Evolutionary conservation across 1,140 invertebrate species (phyloP), one percentile per base, ranked within the genome.

Genomic region (Berghia stephanieae): DNA sequence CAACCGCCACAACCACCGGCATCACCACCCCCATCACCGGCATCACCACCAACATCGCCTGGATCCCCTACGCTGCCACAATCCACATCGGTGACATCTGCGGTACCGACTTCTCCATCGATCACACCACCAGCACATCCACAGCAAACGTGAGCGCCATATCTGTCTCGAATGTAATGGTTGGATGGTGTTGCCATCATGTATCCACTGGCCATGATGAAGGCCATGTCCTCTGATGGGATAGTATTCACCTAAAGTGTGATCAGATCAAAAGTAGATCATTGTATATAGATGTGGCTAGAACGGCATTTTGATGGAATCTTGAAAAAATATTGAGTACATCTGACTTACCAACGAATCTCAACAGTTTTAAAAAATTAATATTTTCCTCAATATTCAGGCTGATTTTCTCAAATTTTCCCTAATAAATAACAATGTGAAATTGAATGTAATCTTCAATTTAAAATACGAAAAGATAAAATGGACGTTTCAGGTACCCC

Each of bases 171-270:
- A 13, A 88, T 78, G 57, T 83, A 84, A 68, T 81, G 75, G 75
- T 89, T 89, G 31, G 83, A 85, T 13, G 88, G 88, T 31, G 87
- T 86, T 27, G 80, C 81, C 34, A 86, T 78, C 13, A 85, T 36
- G n/a, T 82, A 83, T 5, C 88, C 88, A 10, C 81, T 81, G 1
- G 87, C 88, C 60, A 84, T 76, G n/a, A 88, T 74, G 71, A 89
- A 79, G 0, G 81, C 70, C 68, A 88, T 82, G 46, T 85, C 81
- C 10, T 87, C 85, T 2, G 82, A 81, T 0, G 87, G 82, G 36
- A 86, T 52, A 24, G 73, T 43, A 40, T 46, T 43, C 18, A 85
- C 77, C 40, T 42, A 40, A 4, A 52, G 57, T 24, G 43, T 36
- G 10, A 66, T 16, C 18, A 66, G 27, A 34, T 66, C 13, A 34